Base-by-base conservation (phyloP, 2,797 vertebrate species). In the Brotula barbata region DNA sequence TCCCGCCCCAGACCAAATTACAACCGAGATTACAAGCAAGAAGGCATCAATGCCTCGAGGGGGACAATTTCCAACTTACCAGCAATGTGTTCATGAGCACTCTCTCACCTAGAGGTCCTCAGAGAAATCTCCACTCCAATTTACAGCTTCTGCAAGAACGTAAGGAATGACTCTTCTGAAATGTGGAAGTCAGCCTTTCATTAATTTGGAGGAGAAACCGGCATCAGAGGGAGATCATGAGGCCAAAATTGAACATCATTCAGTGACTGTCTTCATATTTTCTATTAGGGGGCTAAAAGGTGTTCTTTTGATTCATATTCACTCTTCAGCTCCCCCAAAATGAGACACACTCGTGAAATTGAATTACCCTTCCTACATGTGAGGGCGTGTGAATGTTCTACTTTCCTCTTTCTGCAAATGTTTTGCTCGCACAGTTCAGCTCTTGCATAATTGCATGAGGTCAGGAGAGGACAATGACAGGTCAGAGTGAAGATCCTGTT, bases 51-150 rank as follows among this genome's bases (percentile, higher is more conserved):
- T 78, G 74, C 82, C 82, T 79, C 63, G 13, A 78, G 75, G 83
- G 66, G 56, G 69, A 82, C 74, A 77, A 75, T 85, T 84, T 78
- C 55, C 33, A 74, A 75, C 64, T 36, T 68, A 77, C 64, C 41
- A 39, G 77, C 65, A 75, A 75, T 68, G 65, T 71, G 72, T 83
- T 82, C 71, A 71, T 68, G 71, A 83, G 73, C 41, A 48, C 69
- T 53, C 49, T 57, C 65, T 75, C 76, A 77, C 73, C 69, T 68
- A 31, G 16, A 61, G 53, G 68, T 84, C 81, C 77, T 60, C 53
- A 1, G 83, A 82, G 75, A 82, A 84, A 89, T 76, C 59, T 68
- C 43, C 53, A 52, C 65, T 75, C 77, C 77, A 80, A 77, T 84
- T 85, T 77, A 73, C 64, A 63, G 68, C 71, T 69, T 80, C 37